Conservation (phyloP, 2,113 vertebrate genomes). For the Trinectes maculatus region DNA sequence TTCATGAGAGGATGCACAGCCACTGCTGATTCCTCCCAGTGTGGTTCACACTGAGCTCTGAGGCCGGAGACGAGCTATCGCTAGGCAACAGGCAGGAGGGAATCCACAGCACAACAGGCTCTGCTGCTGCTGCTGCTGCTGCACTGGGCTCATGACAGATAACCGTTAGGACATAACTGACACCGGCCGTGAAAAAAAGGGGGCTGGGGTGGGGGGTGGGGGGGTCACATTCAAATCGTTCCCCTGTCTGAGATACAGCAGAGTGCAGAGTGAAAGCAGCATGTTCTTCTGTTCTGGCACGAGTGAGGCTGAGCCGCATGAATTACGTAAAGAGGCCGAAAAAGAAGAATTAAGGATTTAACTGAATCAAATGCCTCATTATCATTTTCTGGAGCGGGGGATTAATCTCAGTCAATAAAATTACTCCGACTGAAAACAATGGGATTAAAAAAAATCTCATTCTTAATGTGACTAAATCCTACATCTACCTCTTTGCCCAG, state of each 20-base stretch:
- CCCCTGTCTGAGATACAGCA: neutral
- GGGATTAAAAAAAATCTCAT: constrained; percentile 5
- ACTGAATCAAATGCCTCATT: neutral
- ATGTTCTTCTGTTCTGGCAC: constrained; percentile 1
- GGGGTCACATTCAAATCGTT: constrained; percentile 28
- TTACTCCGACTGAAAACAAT: neutral
- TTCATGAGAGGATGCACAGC: constrained; percentile 66
- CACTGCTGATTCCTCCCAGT: constrained; percentile 55
- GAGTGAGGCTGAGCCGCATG: neutral
- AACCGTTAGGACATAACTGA: constrained; percentile 30
- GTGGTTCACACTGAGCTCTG: constrained; percentile 45
- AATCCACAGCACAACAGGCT: constrained; percentile 41
- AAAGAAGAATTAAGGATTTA: constrained; percentile 28
- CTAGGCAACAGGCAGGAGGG: constrained; percentile 75
- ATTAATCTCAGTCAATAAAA: constrained; percentile 1
- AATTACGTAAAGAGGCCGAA: constrained; percentile 16
- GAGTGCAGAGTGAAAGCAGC: constrained; percentile 13
- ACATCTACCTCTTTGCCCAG: neutral
- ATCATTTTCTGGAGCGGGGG: neutral
- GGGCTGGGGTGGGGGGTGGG: no score
- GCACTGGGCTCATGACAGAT: constrained; percentile 43
- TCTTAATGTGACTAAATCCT: neutral
- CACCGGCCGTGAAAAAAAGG: neutral
- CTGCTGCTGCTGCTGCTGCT: constrained; percentile 36
- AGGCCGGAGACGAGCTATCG: constrained; percentile 59